These are phyloP conservation scores for Hystrix cristata DNA, from an alignment of 2,113 vertebrate genomes.

Conservation along the genomic window DNA sequence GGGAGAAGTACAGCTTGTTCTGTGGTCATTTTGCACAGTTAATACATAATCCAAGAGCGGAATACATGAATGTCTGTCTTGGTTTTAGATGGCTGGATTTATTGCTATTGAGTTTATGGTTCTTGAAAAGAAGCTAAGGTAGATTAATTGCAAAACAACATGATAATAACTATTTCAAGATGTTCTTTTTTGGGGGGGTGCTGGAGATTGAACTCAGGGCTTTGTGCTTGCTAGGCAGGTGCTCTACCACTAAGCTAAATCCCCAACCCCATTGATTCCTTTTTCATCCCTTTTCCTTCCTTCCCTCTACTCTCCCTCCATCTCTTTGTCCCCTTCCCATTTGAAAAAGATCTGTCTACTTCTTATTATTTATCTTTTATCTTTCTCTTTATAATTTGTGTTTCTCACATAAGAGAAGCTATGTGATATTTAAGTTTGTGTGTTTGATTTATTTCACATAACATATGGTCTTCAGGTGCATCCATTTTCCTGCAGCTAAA, in stretches of 20 bases:
- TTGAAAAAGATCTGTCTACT: background rate
- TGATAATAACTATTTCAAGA: slow-evolving; percentile 46
- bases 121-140: slow-evolving; percentile 60
- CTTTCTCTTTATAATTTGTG: background rate
- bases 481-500: background rate
- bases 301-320: background rate
- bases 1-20: slow-evolving; percentile 32
- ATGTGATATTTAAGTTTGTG: background rate
- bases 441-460: background rate
- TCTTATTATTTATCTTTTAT: background rate
- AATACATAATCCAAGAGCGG: slow-evolving; percentile 33
- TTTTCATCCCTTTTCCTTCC: background rate
- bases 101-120: slow-evolving; percentile 55
- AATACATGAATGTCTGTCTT: background rate
- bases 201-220: too few relatives aligned
- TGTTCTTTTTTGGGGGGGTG: background rate
- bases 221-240: too few relatives aligned
- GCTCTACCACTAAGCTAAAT: too few relatives aligned
- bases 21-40: slow-evolving; percentile 23
- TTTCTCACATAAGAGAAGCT: background rate
- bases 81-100: slow-evolving; percentile 52
- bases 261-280: background rate
- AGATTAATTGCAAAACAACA: slow-evolving; percentile 51
- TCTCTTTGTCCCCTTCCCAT: background rate
- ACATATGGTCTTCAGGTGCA: background rate